Base-by-base conservation (phyloP, 2,113 vertebrate genomes). In the Mus pahari region DNA sequence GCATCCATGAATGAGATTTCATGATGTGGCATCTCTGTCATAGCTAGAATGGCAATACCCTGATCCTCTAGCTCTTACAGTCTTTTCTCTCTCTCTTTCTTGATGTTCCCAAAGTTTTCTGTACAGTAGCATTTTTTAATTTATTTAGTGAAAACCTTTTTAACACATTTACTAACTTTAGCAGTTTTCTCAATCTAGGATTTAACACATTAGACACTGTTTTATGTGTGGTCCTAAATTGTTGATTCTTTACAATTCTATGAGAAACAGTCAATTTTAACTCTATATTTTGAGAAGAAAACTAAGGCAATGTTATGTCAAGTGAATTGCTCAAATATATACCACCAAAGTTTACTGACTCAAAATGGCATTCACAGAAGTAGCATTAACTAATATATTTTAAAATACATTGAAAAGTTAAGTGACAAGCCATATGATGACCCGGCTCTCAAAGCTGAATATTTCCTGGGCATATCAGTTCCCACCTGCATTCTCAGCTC, bases 281-380 rank as follows among this genome's bases (percentile, higher is more conserved):
- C 2, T 26, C 5, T 22, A 91, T 26, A 64, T 86, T 45, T 48
- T 64, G 10, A 77, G n/a, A 89, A 97, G 50, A 17, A 94, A 86
- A 95, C 14, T 91, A 24, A 93, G n/a, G 31, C 39, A 87, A 12
- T 7, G 2, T 70, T 14, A 68, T 42, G n/a, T 55, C 75, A 71
- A 90, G 7, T 86, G n/a, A 91, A 31, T 42, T 92, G 28, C 53
- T 36, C 66, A 91, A 50, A 28, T 22, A 89, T 58, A 45, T 12
- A 91, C 0, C 74, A 31, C 12, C 45, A 91, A 73, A 53, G 3
- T 20, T 81, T 33, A 75, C 10, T 42, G 2, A 16, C 7, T 92
- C 75, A 75, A 88, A 90, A 92, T 78, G 68, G 79, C 36, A 70
- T 88, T 94, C 28, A 71, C 22, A 58, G 45, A 92, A 89, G 74